These are phyloP conservation scores for Coregonus clupeaformis DNA, from an alignment of 2,113 vertebrate species.

Conservation along the genomic window DNA sequence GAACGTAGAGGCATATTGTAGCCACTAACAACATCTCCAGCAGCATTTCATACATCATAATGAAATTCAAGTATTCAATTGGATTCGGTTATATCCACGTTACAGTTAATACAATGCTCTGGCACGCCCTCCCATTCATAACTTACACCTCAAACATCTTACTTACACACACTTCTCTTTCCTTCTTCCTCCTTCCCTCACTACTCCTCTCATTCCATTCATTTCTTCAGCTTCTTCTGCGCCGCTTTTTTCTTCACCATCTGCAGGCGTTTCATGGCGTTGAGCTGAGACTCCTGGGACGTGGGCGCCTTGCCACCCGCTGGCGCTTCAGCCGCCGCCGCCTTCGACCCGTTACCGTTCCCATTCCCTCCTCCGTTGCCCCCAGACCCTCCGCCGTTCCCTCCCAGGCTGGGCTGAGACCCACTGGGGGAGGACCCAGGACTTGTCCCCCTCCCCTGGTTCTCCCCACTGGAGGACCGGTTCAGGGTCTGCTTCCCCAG, in stretches of 20 bases:
- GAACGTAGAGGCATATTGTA: conserved; percentile 47
- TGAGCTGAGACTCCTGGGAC: conserved; percentile 95
- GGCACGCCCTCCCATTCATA: not conserved
- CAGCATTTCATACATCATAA: conserved; percentile 46
- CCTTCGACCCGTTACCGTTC: conserved; percentile 72
- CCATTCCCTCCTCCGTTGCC: conserved; percentile 53
- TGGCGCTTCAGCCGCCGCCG: conserved; percentile 62
- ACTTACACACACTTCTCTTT: not conserved
- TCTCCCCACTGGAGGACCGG: conserved; percentile 88
- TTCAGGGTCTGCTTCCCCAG: conserved; percentile 90
- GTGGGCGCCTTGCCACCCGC: conserved; percentile 85
- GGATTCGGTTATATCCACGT: conserved; percentile 18
- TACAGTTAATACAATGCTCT: conserved; percentile 6
- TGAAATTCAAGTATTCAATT: conserved; percentile 63
- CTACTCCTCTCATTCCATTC: conserved; percentile 24
- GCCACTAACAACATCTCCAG: conserved; percentile 31
- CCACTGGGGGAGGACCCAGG: conserved; percentile 63
- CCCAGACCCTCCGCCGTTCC: conserved; percentile 61
- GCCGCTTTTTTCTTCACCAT: conserved; percentile 99
- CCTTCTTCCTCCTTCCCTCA: not conserved
- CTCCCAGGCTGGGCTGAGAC: conserved; percentile 61
- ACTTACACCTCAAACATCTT: not conserved
- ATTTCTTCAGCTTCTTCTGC: conserved; percentile 96
- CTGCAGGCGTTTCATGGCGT: conserved; percentile 95
- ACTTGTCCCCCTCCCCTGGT: conserved; percentile 82